A percentile compares a stretch with the other conserved stretches of the same genome.
Evolutionary conservation across 2,113 vertebrate genomes (phyloP).

Genomic region (Emydocephalus ijimae): DNA sequence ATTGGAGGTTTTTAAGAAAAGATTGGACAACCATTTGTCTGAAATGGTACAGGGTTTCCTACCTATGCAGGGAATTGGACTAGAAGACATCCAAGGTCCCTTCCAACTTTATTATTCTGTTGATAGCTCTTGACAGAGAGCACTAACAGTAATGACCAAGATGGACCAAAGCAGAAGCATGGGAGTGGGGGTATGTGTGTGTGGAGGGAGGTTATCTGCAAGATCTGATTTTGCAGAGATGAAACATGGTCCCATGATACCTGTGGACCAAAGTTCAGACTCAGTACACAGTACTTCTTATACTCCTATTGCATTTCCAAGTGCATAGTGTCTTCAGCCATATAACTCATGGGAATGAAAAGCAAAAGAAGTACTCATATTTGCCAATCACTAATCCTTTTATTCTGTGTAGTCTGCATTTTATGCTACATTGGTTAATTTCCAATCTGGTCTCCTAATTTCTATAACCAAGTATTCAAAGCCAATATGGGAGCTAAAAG

Average conservation of each 20-base stretch:
- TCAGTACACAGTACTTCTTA: not conserved
- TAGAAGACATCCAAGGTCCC: not conserved
- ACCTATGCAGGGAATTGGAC: not conserved
- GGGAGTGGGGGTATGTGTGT: not conserved
- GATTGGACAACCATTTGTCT: not conserved
- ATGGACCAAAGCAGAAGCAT: not conserved
- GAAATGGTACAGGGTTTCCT: not conserved
- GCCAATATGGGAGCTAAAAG: not conserved
- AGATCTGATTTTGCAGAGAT: not conserved
- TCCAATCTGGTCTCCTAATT: not conserved
- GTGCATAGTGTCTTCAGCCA: not conserved
- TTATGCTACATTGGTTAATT: not conserved
- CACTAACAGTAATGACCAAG: not conserved
- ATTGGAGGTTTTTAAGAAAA: not conserved
- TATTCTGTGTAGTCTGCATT: not conserved
- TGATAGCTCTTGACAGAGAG: not conserved
- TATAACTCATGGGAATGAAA: not conserved
- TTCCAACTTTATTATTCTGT: not conserved
- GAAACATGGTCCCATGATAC: not conserved
- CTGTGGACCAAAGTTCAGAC: not conserved
- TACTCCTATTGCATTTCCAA: not conserved
- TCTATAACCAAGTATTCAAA: not conserved
- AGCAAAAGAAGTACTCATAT: not conserved
- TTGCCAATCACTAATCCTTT: not conserved
- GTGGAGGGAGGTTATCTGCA: not conserved